Evolutionary conservation across 2,888 invertebrate species (phyloP).

Genomic region (Phania funesta): DNA sequence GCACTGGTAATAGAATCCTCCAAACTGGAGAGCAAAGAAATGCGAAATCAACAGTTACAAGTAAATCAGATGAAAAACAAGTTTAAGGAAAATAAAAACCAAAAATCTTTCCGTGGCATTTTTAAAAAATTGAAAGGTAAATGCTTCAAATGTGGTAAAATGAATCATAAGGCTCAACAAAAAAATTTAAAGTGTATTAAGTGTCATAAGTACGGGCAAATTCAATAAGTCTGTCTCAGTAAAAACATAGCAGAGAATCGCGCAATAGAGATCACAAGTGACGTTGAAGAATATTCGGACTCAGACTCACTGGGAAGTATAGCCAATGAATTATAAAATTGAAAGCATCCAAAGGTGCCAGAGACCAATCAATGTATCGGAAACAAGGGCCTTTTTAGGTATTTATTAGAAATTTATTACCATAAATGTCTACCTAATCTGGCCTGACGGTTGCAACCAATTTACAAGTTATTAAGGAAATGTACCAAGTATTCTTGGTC

Average conservation of each 20-base stretch:
- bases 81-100: background rate
- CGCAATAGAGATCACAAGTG: background rate
- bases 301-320: background rate
- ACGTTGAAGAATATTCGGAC: background rate
- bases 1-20: background rate
- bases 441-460: background rate
- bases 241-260: constrained; percentile 7
- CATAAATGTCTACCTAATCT: constrained; percentile 9
- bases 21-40: background rate
- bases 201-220: background rate
- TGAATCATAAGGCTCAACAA: background rate
- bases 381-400: constrained; percentile 25
- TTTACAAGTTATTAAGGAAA: constrained; percentile 1
- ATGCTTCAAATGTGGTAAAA: background rate
- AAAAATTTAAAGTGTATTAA: constrained; percentile 14
- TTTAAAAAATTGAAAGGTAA: background rate
- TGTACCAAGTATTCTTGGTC: background rate
- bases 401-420: constrained; percentile 14
- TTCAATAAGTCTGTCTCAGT: background rate
- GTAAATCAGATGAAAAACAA: background rate
- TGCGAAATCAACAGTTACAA: background rate
- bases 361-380: constrained; percentile 29
- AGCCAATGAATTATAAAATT: constrained; percentile 36
- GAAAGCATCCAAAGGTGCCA: constrained; percentile 14
- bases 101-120: background rate